Percentiles rank a stretch among this genome's conserved stretches.
phyloP scores from a whole-genome alignment of 2,888 invertebrate genomes.

The Calliopum simillimum region DNA sequence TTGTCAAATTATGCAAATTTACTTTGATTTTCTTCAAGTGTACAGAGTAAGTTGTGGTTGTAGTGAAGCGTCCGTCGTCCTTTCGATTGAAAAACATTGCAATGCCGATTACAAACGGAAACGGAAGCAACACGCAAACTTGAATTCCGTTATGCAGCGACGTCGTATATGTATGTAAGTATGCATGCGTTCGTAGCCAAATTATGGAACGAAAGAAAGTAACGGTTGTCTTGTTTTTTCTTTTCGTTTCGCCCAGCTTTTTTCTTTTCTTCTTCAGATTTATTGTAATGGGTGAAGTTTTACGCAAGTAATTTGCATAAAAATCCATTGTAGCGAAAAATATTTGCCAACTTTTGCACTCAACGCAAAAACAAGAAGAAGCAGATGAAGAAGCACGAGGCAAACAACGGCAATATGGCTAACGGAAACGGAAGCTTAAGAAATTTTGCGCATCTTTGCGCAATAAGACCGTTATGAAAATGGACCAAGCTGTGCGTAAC shows the following conservation, averaged over 20 bases:
- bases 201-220: constrained; percentile 54
- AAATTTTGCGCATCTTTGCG: constrained; percentile 12
- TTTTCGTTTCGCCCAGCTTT: too few relatives aligned
- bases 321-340: constrained; percentile 60
- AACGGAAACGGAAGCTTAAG: constrained; percentile 2
- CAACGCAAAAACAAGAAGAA: neutral
- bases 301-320: constrained; percentile 62
- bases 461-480: constrained; percentile 10
- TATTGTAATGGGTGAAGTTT: constrained; percentile 47
- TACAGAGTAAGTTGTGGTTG: neutral
- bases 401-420: neutral
- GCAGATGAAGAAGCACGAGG: neutral
- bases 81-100: neutral
- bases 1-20: constrained; percentile 65
- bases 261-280: constrained; percentile 36
- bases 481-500: neutral
- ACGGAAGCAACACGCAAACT: constrained; percentile 8
- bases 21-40: constrained; percentile 37
- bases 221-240: constrained; percentile 37
- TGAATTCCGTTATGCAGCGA: neutral
- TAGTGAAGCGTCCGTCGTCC: neutral
- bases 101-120: neutral
- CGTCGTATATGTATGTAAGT: neutral
- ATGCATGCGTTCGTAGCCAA: constrained; percentile 45
- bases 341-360: constrained; percentile 35